Conservation (phyloP, 2,113 vertebrate species). For the Boulengeromyrus knoepffleri region DNA sequence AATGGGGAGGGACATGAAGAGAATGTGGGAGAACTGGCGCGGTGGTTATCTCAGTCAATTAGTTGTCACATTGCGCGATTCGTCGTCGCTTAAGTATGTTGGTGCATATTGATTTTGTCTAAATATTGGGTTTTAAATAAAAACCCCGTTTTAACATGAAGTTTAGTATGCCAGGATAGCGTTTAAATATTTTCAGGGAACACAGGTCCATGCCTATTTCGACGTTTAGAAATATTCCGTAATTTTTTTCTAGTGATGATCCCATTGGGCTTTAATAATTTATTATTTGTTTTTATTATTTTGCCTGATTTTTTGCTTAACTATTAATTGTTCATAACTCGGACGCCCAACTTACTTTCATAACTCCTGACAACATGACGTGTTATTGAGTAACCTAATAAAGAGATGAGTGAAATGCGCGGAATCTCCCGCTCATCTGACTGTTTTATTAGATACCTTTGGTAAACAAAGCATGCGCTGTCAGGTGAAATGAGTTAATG, state of each 20-base stretch:
- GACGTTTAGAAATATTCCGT: not conserved
- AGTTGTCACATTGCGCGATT: not conserved
- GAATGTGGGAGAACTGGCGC: not conserved
- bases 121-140: not conserved
- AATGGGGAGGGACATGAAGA: not conserved
- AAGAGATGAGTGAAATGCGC: not conserved
- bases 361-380: not conserved
- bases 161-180: not conserved
- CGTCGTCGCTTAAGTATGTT: not conserved
- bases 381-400: not conserved
- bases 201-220: not conserved
- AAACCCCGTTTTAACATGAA: not conserved
- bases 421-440: not conserved
- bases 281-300: not conserved
- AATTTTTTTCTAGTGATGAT: not conserved
- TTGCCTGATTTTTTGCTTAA: not conserved
- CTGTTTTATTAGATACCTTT: slow-evolving; percentile 16
- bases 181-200: not conserved
- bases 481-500: slow-evolving; percentile 24
- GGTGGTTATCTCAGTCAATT: slow-evolving; percentile 23
- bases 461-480: slow-evolving; percentile 21
- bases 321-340: not conserved
- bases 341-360: not conserved
- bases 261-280: not conserved
- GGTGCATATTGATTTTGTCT: not conserved